Percentiles rank a stretch among this genome's conserved stretches.
These are phyloP conservation scores for Sphaerodactylus townsendi DNA, from an alignment of 2,113 vertebrate genomes.

Conservation along the genomic window DNA sequence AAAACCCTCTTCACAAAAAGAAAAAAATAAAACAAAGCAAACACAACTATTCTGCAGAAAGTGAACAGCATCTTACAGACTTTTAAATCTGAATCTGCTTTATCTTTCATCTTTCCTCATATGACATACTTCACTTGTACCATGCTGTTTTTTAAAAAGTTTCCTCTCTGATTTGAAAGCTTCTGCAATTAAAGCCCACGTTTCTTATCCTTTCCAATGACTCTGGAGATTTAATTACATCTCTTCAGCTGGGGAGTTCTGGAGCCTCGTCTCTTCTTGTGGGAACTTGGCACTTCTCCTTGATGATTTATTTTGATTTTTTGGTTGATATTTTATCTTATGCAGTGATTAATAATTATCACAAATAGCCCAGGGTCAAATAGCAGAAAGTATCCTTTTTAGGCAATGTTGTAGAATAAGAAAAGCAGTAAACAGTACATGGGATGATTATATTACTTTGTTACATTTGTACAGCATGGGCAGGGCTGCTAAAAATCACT, in stretches of 20 bases:
- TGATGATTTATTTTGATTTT: slow-evolving; percentile 27
- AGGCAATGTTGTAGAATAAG: slow-evolving; percentile 1
- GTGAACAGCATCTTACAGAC: neutral
- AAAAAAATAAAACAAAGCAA: neutral
- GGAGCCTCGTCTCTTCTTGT: neutral
- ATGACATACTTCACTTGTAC: neutral
- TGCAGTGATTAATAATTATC: slow-evolving; percentile 20
- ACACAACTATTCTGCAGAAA: neutral
- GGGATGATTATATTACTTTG: neutral
- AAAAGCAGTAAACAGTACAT: neutral
- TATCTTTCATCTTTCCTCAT: slow-evolving; percentile 6
- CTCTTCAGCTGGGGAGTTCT: neutral
- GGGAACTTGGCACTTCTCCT: slow-evolving; percentile 10
- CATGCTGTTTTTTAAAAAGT: neutral
- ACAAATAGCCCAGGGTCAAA: slow-evolving; percentile 4
- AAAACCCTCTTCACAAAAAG: neutral
- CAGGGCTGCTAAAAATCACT: neutral
- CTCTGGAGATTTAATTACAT: slow-evolving; percentile 4
- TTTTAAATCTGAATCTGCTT: neutral
- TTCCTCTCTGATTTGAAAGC: neutral
- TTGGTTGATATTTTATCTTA: slow-evolving; percentile 19
- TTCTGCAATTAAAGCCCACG: neutral
- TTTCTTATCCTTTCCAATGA: neutral
- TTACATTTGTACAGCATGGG: neutral
- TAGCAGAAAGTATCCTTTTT: slow-evolving; percentile 11